These are phyloP conservation scores for Ophiothrix spiculata DNA, from an alignment of 35 echinoderm and acorn worm genomes.

Conservation along the genomic window DNA sequence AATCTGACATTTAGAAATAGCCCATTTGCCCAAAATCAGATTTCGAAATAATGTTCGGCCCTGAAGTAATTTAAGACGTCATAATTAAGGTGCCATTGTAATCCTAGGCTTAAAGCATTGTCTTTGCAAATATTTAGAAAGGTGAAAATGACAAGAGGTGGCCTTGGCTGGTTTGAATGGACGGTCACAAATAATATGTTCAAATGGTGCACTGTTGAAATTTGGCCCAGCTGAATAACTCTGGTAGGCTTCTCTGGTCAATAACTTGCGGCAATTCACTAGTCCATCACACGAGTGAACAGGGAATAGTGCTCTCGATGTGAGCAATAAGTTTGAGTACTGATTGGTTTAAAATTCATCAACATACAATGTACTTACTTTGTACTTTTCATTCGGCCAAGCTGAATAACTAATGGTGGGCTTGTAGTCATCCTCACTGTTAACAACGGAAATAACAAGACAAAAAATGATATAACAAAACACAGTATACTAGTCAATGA, in stretches of 20 bases:
- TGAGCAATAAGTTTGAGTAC: neutral
- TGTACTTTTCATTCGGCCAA: neutral
- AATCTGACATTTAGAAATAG: too few species aligned
- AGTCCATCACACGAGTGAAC: neutral
- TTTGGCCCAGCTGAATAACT: neutral
- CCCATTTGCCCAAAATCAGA: too few species aligned
- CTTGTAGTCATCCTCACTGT: neutral
- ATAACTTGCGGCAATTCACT: neutral
- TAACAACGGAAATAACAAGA: neutral
- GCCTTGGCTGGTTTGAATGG: too few species aligned
- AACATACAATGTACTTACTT: neutral
- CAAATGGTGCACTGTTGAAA: neutral
- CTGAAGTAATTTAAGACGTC: too few species aligned
- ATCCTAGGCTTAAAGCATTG: too few species aligned
- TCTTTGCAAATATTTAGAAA: too few species aligned
- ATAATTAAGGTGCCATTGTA: too few species aligned
- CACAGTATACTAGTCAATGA: neutral
- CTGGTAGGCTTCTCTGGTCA: neutral
- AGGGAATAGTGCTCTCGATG: neutral
- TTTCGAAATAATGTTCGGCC: too few species aligned
- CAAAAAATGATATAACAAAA: neutral
- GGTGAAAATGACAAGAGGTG: too few species aligned
- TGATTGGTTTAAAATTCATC: neutral
- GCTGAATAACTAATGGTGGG: neutral
- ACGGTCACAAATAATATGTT: too few species aligned